Base-by-base conservation (phyloP, 2,797 vertebrate species). In the Rhinichthys osculus region DNA sequence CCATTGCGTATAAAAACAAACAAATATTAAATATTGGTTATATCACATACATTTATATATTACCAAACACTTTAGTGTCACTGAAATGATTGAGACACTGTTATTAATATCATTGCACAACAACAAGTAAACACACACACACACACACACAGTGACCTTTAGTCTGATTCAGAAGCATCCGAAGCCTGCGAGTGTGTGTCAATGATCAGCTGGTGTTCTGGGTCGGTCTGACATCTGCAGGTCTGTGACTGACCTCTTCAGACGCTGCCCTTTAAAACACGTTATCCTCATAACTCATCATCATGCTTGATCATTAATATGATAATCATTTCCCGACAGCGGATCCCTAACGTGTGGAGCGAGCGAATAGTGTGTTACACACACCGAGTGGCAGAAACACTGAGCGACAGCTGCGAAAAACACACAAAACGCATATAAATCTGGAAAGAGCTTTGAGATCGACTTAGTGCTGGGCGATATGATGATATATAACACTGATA, bases 121-220 rank as follows among this genome's bases (percentile, higher is more conserved):
- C 54, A 78, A 59, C 54, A 59, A 17, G 76, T 78, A 78, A 27
- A 78, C 52, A 50, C 71, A 17, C 21, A 30, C 62, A 47, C 44
- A n/a, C n/a, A 47, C 44, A 42, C 40, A 66, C 54, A 27, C 33
- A 0, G 52, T 77, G 74, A 78, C 74, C 74, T 78, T 78, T 78
- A 57, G 6, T 23, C 13, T 4, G 74, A 38, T 78, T 77, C 52
- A 5, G 33, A 57, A 57, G 50, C 6, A 13, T 30, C 8, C 2
- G 1, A 35, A 19, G 30, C 16, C 7, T 54, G 73, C 1, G 30
- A 14, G 50, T 57, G 50, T 76, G 50, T 74, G 71, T 74, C 27
- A 10, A 6, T 23, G 72, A 9, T 16, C 72, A n/a, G 27, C 44
- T 78, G 13, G 21, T 78, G 73, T 57, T 77, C 47, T 35, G 47